phyloP scores from a whole-genome alignment of 2,888 invertebrate species.

The Mythimna pallens region DNA sequence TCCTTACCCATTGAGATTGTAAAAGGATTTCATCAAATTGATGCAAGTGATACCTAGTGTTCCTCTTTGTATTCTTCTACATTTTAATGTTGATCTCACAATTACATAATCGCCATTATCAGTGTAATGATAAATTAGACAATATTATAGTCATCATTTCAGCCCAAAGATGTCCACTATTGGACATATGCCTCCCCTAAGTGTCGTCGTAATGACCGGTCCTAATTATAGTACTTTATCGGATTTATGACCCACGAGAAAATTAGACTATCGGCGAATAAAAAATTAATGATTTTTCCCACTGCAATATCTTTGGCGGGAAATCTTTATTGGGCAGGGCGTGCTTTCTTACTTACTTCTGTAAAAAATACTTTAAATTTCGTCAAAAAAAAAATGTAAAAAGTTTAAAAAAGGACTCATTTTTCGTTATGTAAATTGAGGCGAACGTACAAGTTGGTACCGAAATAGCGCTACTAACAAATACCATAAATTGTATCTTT shows the following conservation, averaged over 20 bases:
- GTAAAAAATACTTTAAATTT: background rate
- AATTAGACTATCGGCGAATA: background rate
- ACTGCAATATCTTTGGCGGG: background rate
- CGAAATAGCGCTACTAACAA: background rate
- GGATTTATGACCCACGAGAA: background rate
- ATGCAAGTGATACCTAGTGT: background rate
- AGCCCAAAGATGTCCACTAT: no score
- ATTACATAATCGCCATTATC: background rate
- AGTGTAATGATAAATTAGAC: no score
- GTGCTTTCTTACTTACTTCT: no score
- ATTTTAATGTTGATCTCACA: background rate
- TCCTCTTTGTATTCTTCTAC: no score
- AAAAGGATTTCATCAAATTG: background rate
- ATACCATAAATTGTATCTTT: constrained; percentile 29
- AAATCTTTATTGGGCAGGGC: background rate
- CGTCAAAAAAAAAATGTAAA: background rate
- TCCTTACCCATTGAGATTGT: background rate
- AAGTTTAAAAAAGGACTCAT: background rate
- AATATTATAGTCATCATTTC: no score
- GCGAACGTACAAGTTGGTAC: background rate
- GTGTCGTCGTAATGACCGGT: no score
- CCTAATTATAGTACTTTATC: background rate
- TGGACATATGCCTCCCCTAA: no score
- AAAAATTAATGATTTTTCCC: background rate
- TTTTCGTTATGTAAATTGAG: constrained; percentile 7